Evolutionary conservation across 2,113 vertebrate species (phyloP), one percentile per base, ranked within the genome.

Genomic region (Catharus bicknelli): DNA sequence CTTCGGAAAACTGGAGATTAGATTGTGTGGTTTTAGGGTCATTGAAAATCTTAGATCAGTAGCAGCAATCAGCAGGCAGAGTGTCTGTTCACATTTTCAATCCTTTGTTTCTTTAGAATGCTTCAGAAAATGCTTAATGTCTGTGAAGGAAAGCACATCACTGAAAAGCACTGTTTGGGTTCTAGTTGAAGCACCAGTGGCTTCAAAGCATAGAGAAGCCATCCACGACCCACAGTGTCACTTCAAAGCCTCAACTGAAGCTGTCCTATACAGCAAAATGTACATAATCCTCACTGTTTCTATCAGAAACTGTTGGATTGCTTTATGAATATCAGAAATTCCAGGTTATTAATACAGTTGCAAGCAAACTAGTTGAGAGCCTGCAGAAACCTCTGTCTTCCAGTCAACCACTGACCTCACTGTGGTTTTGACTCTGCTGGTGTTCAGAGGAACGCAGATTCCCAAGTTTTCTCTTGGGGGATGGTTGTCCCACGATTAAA

Each of bases 371-470:
- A 81, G 75, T 63, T 81, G 45, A 57, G 42, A 88, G 86, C 51
- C 86, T 82, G 38, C 17, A 66, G 90, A 96, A 94, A n/a, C 64
- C 47, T 92, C 79, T 86, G 59, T 90, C 78, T 76, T 97, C 94
- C 70, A 94, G 55, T 90, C 84, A 76, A 89, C 89, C 86, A 79
- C 92, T 95, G 90, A 95, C 62, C 70, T 96, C 95, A 95, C 83
- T 93, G 95, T 96, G 93, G 89, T 96, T 97, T 97, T 69, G 90
- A 94, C 84, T 95, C 77, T 83, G 63, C 55, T 93, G 89, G 59
- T 85, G 85, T 94, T 96, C 87, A 90, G 43, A 90, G 59, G 86
- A 92, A 20, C 26, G 57, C 5, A 70, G 73, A 93, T 95, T 95
- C 78, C 61, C 87, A 79, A 76, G 67, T 55, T 86, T 91, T 92